phyloP scores from a whole-genome alignment of 1,140 invertebrate species.

The Eumeta japonica region DNA sequence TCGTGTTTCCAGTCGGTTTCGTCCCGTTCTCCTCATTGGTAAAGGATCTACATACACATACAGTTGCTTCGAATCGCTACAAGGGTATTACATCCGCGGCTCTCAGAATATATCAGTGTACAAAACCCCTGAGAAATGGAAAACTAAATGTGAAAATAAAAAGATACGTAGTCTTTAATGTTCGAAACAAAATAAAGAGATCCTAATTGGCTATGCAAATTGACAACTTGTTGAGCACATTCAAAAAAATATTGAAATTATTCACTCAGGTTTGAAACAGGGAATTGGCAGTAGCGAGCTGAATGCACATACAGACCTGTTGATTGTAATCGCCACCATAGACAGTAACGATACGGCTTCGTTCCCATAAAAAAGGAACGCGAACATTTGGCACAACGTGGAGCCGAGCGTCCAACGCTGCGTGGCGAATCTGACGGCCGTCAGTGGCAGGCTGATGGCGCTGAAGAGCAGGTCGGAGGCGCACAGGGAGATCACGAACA shows the following conservation, averaged over 20 bases:
- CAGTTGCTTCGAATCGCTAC: neutral
- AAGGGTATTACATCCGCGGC: neutral
- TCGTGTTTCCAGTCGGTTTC: too few species aligned
- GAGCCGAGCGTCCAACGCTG: constrained; percentile 81
- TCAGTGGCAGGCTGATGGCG: constrained; percentile 79
- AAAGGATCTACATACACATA: neutral
- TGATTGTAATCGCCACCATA: constrained; percentile 87
- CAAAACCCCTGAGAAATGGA: neutral
- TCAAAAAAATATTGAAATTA: too few species aligned
- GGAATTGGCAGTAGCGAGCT: neutral
- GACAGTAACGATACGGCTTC: constrained; percentile 83
- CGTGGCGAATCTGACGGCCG: constrained; percentile 77
- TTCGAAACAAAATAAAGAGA: too few species aligned
- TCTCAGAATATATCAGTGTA: neutral
- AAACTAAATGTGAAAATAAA: neutral
- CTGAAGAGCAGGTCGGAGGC: constrained; percentile 85
- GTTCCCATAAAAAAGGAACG: constrained; percentile 87
- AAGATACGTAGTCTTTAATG: too few species aligned
- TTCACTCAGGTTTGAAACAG: too few species aligned
- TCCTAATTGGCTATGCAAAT: too few species aligned
- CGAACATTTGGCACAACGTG: constrained; percentile 78
- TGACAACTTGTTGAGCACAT: too few species aligned
- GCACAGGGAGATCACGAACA: constrained; percentile 83
- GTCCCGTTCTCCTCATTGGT: too few species aligned
- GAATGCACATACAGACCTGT: constrained; percentile 63